Evolutionary conservation across 2,888 invertebrate genomes (phyloP).

Genomic region (Matsumyia berberina): DNA sequence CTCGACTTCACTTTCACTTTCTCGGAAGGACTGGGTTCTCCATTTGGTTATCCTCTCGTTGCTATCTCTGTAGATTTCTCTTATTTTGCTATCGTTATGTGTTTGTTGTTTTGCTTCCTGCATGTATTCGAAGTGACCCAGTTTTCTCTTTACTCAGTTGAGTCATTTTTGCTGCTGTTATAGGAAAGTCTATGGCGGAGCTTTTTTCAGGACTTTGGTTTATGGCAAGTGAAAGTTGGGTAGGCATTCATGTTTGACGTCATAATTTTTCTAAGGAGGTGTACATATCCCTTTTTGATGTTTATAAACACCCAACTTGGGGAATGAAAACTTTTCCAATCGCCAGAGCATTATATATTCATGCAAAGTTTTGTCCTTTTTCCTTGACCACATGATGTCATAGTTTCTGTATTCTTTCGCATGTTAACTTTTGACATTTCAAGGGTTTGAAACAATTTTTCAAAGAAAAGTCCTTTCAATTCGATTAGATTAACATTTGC

Average conservation of each 20-base stretch:
- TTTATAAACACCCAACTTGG: background rate
- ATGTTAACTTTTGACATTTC: slow-evolving; percentile 19
- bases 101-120: slow-evolving; percentile 22
- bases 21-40: background rate
- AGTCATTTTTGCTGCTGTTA: background rate
- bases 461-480: slow-evolving; percentile 25
- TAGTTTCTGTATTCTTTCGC: slow-evolving; percentile 1
- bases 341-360: slow-evolving; percentile 20
- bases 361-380: slow-evolving; percentile 1
- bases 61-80: slow-evolving; percentile 1
- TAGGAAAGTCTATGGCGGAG: background rate
- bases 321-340: slow-evolving; percentile 8
- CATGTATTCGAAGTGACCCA: slow-evolving; percentile 44
- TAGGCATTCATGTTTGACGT: slow-evolving; percentile 21
- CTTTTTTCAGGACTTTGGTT: slow-evolving; percentile 29
- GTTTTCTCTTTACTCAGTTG: slow-evolving; percentile 19
- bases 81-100: slow-evolving; percentile 7
- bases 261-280: slow-evolving; percentile 23
- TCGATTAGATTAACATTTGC: slow-evolving; percentile 11
- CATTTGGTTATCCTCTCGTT: slow-evolving; percentile 32
- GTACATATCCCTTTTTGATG: background rate
- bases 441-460: slow-evolving; percentile 6
- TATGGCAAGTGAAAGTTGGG: slow-evolving; percentile 41
- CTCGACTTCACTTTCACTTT: slow-evolving; percentile 59
- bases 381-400: slow-evolving; percentile 31